Percentiles rank a stretch among this genome's conserved stretches.
phyloP scores from a whole-genome alignment of 2,797 vertebrate genomes.

The Semotilus atromaculatus region DNA sequence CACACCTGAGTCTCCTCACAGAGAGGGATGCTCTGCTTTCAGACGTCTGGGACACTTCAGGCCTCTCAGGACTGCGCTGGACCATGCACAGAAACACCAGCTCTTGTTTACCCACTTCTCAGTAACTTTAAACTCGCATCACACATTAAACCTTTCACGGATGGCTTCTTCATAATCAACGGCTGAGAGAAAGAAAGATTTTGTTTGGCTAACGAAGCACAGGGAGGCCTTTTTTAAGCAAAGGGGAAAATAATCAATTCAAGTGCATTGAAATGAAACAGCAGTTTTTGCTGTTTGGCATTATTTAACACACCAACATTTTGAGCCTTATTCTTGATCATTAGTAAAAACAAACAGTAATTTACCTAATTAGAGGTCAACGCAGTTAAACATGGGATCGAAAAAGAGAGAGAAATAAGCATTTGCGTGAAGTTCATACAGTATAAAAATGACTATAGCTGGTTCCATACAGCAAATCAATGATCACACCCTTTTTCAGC shows the following conservation, averaged over 20 bases:
- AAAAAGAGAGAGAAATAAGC: slow-evolving; percentile 37
- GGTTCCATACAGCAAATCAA: not conserved
- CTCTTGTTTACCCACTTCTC: not conserved
- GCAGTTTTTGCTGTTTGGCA: slow-evolving; percentile 39
- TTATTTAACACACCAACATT: slow-evolving; percentile 12
- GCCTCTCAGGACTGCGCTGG: slow-evolving; percentile 13
- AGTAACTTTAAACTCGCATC: not conserved
- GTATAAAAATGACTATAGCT: slow-evolving; percentile 61
- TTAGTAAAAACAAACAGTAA: slow-evolving; percentile 66
- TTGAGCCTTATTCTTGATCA: slow-evolving; percentile 44
- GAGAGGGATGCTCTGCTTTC: slow-evolving; percentile 17
- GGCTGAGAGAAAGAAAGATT: slow-evolving; percentile 4
- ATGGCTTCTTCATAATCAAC: slow-evolving; percentile 9
- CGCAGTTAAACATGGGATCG: slow-evolving; percentile 61
- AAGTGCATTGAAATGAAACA: slow-evolving; percentile 42
- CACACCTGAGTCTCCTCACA: slow-evolving; percentile 3
- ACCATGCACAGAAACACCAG: slow-evolving; percentile 26
- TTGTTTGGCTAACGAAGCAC: slow-evolving; percentile 6
- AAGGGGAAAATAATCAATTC: slow-evolving; percentile 31
- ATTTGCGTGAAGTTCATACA: slow-evolving; percentile 60
- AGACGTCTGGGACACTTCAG: too few species aligned
- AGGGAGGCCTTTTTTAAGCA: slow-evolving; percentile 5
- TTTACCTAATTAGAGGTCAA: slow-evolving; percentile 69
- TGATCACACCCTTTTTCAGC: not conserved
- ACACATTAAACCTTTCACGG: slow-evolving; percentile 7